A percentile compares a stretch with the other conserved stretches of the same genome.
Evolutionary conservation across 2,888 invertebrate species (phyloP).

Genomic region (Drosophila paramelanica): DNA sequence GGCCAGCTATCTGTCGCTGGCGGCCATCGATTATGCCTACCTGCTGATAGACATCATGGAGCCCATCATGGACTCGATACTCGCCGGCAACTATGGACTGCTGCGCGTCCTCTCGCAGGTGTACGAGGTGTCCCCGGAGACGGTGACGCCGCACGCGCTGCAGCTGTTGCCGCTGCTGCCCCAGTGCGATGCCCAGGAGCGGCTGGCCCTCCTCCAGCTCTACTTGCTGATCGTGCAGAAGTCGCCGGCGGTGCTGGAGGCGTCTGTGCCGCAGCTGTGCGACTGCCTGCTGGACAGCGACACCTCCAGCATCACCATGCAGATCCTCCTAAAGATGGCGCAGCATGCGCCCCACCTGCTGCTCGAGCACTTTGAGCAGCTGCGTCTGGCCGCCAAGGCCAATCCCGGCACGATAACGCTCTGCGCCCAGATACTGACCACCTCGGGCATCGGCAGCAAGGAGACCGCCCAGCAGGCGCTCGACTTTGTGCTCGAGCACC

Average conservation of each 20-base stretch:
- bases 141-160: conserved; percentile 93
- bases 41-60: conserved; percentile 94
- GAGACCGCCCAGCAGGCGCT: conserved; percentile 92
- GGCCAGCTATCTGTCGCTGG: conserved; percentile 95
- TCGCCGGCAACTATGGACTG: conserved; percentile 94
- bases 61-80: conserved; percentile 95
- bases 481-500: conserved; percentile 91
- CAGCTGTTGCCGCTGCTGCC: conserved; percentile 91
- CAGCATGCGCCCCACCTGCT: conserved; percentile 89
- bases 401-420: conserved; percentile 88
- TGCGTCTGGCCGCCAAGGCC: conserved; percentile 89
- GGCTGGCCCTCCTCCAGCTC: conserved; percentile 92
- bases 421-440: conserved; percentile 89
- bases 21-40: conserved; percentile 95
- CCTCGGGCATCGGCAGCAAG: conserved; percentile 90
- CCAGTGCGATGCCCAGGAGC: conserved; percentile 94
- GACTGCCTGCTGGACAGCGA: conserved; percentile 89
- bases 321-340: conserved; percentile 91
- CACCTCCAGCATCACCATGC: conserved; percentile 88
- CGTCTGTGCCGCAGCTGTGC: conserved; percentile 92
- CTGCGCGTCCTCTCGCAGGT: conserved; percentile 95
- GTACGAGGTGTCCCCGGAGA: conserved; percentile 94
- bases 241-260: conserved; percentile 90
- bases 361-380: conserved; percentile 89
- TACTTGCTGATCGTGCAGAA: conserved; percentile 93